These are phyloP conservation scores for Antheraea mylitta DNA, from an alignment of 1,140 invertebrate species.

Conservation along the genomic window DNA sequence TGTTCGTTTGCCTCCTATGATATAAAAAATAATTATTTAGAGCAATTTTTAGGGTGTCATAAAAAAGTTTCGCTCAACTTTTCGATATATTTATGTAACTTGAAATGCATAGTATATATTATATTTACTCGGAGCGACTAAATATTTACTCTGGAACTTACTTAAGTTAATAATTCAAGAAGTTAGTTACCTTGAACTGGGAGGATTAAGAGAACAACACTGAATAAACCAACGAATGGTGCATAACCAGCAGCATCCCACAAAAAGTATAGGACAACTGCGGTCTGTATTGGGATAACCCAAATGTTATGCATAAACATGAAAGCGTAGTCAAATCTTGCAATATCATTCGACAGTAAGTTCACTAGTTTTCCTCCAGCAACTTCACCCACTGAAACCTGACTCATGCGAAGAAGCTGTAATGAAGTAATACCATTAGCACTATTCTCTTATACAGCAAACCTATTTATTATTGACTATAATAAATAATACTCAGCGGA, in stretches of 20 bases:
- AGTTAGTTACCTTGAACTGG: conserved; percentile 82
- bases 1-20: too few relatives aligned
- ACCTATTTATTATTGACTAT: too few relatives aligned
- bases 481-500: too few relatives aligned
- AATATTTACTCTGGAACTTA: too few relatives aligned
- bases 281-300: conserved; percentile 85
- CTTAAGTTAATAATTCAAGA: too few relatives aligned
- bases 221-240: conserved; percentile 84
- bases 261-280: conserved; percentile 82
- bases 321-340: conserved; percentile 82
- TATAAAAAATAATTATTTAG: too few relatives aligned
- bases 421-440: conserved; percentile 19
- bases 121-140: too few relatives aligned
- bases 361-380: conserved; percentile 92
- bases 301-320: conserved; percentile 83
- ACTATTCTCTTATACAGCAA: too few relatives aligned
- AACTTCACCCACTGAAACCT: conserved; percentile 83
- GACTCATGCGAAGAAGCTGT: conserved; percentile 81
- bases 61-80: too few relatives aligned
- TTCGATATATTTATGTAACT: too few relatives aligned
- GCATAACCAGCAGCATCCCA: conserved; percentile 84
- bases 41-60: too few relatives aligned
- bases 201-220: conserved; percentile 80
- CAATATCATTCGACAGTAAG: conserved; percentile 90
- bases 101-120: too few relatives aligned